A percentile compares a stretch with the other conserved stretches of the same genome.
These are phyloP conservation scores for Drosophila meridiana DNA, from an alignment of 2,888 invertebrate species.

Conservation along the genomic window DNA sequence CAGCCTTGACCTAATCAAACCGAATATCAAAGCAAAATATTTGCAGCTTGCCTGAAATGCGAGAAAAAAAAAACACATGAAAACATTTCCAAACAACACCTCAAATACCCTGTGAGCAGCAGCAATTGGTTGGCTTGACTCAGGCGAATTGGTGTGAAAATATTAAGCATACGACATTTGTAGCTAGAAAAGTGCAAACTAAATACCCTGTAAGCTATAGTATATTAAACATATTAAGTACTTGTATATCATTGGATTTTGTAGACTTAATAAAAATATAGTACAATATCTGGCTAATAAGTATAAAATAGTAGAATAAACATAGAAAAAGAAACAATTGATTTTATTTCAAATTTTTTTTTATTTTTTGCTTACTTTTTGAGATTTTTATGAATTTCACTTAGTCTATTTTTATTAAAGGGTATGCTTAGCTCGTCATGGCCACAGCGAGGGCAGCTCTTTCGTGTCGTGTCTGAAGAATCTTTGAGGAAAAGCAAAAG, in stretches of 20 bases:
- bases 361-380: no score
- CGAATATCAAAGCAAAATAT: conserved; percentile 25
- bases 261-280: no score
- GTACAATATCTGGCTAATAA: no score
- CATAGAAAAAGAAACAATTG: no score
- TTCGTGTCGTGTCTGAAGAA: neutral
- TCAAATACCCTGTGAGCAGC: neutral
- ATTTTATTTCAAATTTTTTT: no score
- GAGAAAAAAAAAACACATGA: neutral
- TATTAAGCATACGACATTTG: neutral
- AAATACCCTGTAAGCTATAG: neutral
- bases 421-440: neutral
- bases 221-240: no score
- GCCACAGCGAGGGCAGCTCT: neutral
- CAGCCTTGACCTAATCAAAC: conserved; percentile 40
- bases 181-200: neutral
- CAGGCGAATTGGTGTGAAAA: neutral
- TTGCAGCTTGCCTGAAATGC: conserved; percentile 14
- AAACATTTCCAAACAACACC: neutral
- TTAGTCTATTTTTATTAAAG: neutral
- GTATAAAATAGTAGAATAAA: no score
- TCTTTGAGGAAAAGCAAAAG: conserved; percentile 2
- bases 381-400: no score
- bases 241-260: no score
- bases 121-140: neutral